Evolutionary conservation across 2,888 invertebrate genomes (phyloP).

Genomic region (Aethes cnicana): DNA sequence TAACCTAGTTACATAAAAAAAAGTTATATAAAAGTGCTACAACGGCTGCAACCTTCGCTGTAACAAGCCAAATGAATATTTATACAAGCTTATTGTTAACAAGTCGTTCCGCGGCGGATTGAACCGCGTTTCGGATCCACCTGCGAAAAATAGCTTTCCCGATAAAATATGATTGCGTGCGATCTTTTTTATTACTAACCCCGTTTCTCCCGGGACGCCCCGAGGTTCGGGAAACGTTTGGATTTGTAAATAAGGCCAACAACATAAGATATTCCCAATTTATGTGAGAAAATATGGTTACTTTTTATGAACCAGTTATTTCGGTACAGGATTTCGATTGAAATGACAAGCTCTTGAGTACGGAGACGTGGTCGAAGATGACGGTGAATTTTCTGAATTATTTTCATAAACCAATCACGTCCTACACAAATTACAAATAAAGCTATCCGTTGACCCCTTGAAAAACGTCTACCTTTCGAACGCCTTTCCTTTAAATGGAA

Average conservation of each 20-base stretch:
- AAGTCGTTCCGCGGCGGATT: conserved; percentile 59
- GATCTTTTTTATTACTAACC: conserved; percentile 68
- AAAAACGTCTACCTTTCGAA: conserved; percentile 61
- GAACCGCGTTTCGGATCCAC: conserved; percentile 50
- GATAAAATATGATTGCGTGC: conserved; percentile 76
- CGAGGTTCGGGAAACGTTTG: conserved; percentile 38
- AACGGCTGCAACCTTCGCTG: background rate
- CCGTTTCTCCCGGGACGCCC: conserved; percentile 27
- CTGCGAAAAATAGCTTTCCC: conserved; percentile 61
- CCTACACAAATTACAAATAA: conserved; percentile 68
- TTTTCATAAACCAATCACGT: conserved; percentile 48
- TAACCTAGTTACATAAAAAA: too few species aligned
- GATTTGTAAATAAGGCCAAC: conserved; percentile 44
- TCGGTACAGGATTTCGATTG: background rate
- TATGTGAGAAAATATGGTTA: background rate
- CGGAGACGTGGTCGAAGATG: conserved; percentile 7
- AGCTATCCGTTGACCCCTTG: conserved; percentile 63
- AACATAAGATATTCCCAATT: conserved; percentile 26
- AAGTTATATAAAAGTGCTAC: background rate
- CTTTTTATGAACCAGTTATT: background rate
- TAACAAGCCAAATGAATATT: conserved; percentile 7
- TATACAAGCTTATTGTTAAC: conserved; percentile 54
- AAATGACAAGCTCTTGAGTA: background rate
- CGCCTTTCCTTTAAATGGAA: conserved; percentile 51
- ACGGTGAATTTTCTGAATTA: conserved; percentile 43